Conservation (phyloP, 2,888 invertebrate genomes). For the Meiosimyza decipiens region DNA sequence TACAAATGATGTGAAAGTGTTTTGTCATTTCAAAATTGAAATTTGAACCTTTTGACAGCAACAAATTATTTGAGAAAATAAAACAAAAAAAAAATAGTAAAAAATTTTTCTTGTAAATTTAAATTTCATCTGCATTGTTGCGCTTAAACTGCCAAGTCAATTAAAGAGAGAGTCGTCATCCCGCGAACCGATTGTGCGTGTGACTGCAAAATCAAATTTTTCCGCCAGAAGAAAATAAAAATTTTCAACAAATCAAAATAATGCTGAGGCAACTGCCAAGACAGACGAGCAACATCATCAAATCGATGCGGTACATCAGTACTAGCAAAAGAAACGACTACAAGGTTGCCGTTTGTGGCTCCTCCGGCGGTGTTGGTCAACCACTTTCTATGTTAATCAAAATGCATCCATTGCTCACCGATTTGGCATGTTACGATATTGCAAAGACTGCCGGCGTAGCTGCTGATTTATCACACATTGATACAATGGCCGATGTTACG, state of each 20-base stretch:
- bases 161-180: no score
- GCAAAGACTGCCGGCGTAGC: conserved; percentile 92
- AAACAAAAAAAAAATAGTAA: no score
- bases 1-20: no score
- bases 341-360: conserved; percentile 79
- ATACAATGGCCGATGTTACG: conserved; percentile 80
- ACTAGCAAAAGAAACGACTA: neutral
- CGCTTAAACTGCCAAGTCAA: no score
- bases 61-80: no score
- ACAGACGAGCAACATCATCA: neutral
- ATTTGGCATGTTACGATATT: conserved; percentile 89
- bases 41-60: no score
- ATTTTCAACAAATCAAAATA: neutral
- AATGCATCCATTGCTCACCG: conserved; percentile 82
- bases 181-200: no score
- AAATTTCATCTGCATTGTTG: no score
- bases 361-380: conserved; percentile 96
- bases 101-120: no score
- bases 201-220: no score
- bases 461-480: conserved; percentile 94
- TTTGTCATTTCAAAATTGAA: no score
- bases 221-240: no score
- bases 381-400: conserved; percentile 91
- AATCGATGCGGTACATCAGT: neutral
- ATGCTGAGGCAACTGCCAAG: conserved; percentile 6